Percentiles rank a stretch among this genome's conserved stretches.
phyloP scores from a whole-genome alignment of 1,140 invertebrate genomes.

The Hypsibius dujardini region DNA sequence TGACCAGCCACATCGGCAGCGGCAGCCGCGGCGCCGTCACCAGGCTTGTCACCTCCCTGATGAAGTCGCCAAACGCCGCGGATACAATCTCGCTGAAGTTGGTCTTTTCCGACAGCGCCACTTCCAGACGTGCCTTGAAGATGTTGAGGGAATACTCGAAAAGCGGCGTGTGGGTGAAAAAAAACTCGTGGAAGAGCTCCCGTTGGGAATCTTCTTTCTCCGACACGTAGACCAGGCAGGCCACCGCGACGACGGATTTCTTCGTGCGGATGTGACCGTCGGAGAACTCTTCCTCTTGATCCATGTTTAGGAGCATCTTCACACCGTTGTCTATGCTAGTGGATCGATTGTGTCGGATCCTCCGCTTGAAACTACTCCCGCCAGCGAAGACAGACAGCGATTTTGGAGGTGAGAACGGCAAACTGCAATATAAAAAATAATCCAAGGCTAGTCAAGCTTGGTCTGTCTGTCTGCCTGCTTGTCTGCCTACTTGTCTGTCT shows the following conservation, averaged over 20 bases:
- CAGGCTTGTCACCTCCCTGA: conserved; percentile 44
- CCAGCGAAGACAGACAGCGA: neutral
- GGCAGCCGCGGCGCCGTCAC: conserved; percentile 46
- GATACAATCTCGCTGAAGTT: conserved; percentile 37
- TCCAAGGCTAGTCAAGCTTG: too few relatives aligned
- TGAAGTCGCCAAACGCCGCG: conserved; percentile 30
- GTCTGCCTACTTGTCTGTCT: too few relatives aligned
- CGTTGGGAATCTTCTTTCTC: neutral
- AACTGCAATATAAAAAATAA: neutral
- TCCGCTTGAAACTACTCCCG: conserved; percentile 37
- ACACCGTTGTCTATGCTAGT: conserved; percentile 37
- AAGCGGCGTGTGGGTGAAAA: conserved; percentile 59
- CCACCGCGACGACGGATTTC: conserved; percentile 18
- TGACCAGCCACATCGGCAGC: conserved; percentile 46
- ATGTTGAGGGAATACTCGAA: conserved; percentile 57
- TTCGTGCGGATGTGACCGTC: neutral
- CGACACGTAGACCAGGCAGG: neutral
- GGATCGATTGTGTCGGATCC: conserved; percentile 38
- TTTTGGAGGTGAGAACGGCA: neutral
- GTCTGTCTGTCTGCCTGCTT: too few relatives aligned
- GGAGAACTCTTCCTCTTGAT: neutral
- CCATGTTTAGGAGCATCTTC: conserved; percentile 14
- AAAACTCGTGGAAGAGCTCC: conserved; percentile 39
- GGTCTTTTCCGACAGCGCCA: conserved; percentile 40
- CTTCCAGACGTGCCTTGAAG: conserved; percentile 38